These are phyloP conservation scores for Vidua macroura DNA, from an alignment of 2,113 vertebrate species.

Conservation along the genomic window DNA sequence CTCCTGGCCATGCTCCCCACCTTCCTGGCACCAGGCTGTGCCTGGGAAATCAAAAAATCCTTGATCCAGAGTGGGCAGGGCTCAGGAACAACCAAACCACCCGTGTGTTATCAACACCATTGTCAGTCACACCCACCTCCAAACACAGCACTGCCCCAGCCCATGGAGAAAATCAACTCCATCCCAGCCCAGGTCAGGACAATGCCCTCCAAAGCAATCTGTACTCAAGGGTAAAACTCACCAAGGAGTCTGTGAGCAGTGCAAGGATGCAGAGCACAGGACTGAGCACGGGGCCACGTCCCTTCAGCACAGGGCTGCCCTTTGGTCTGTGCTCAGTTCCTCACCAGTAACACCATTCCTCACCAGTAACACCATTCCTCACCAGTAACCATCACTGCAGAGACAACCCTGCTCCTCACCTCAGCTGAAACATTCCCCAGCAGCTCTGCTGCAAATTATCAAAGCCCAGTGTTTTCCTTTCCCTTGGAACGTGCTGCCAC, in stretches of 20 bases:
- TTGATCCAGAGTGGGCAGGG: background rate
- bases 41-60: background rate
- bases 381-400: rapidly evolving
- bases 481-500: background rate
- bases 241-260: background rate
- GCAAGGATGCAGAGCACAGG: rapidly evolving
- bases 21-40: background rate
- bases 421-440: rapidly evolving
- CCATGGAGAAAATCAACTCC: background rate
- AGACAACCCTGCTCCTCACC: rapidly evolving
- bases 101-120: rapidly evolving
- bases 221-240: background rate
- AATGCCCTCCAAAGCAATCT: rapidly evolving
- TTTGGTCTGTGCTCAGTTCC: background rate
- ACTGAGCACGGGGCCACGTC: rapidly evolving
- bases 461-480: background rate
- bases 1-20: background rate
- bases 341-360: background rate
- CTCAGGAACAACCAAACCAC: background rate
- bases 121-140: background rate
- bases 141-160: background rate
- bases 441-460: background rate
- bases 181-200: background rate
- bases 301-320: rapidly evolving
- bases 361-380: background rate